These are phyloP conservation scores for Hyperoplus lanceolatus DNA, from an alignment of 2,797 vertebrate genomes.

Conservation along the genomic window DNA sequence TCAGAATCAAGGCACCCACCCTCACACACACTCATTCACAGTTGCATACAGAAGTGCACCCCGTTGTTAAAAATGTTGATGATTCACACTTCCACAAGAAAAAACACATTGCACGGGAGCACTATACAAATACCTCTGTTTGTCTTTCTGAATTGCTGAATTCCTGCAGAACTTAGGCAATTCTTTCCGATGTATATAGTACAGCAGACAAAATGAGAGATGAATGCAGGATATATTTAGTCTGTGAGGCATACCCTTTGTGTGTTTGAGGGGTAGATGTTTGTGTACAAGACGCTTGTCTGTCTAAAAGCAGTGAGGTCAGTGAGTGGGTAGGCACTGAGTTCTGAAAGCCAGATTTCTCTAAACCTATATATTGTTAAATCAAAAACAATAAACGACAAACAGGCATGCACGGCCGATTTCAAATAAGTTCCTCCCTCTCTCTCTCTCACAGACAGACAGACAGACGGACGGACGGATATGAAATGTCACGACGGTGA, in stretches of 20 bases:
- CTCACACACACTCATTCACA: conserved; percentile 37
- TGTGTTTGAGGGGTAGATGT: neutral
- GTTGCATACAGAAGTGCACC: conserved; percentile 40
- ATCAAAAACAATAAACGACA: too few species aligned
- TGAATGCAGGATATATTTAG: conserved; percentile 43
- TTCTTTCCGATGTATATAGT: conserved; percentile 30
- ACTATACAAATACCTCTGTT: conserved; percentile 50
- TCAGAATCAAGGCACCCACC: conserved; percentile 35
- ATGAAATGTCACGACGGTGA: too few species aligned
- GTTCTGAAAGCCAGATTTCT: too few species aligned
- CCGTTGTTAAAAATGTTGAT: conserved; percentile 12
- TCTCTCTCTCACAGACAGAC: too few species aligned
- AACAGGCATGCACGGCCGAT: too few species aligned
- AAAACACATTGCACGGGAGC: conserved; percentile 26
- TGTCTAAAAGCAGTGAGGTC: conserved; percentile 23
- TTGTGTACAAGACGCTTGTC: conserved; percentile 7
- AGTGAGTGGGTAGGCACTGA: too few species aligned
- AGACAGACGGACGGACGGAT: too few species aligned
- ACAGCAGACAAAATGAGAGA: conserved; percentile 23
- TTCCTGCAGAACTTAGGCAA: conserved; percentile 36
- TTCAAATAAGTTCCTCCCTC: too few species aligned
- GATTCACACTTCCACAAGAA: neutral
- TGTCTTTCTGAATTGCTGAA: conserved; percentile 43
- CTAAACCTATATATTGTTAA: too few species aligned
- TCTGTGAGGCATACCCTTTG: conserved; percentile 42